Base-by-base conservation (phyloP, 2,113 vertebrate genomes). In the Tragelaphus scriptus region DNA sequence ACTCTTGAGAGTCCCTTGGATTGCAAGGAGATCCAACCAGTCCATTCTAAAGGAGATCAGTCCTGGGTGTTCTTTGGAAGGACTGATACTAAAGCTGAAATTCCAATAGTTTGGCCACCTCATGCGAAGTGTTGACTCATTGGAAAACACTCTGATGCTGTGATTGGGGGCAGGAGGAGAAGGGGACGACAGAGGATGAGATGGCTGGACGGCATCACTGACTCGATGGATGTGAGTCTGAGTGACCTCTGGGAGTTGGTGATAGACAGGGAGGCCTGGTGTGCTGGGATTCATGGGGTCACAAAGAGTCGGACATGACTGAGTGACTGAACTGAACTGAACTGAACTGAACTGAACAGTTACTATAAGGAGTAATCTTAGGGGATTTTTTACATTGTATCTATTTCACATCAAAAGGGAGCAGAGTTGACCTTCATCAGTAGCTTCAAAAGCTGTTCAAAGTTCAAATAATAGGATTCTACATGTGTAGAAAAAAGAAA, bases 401-500 rank as follows among this genome's bases (percentile, higher is more conserved):
- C 23, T 85, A 12, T 32, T 91, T 89, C 32, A 75, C 40, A 93
- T 85, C 15, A 79, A 91, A 85, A 93, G 14, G 3, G 28, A 47
- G 5, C 12, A 92, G 68, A 7, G 17, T 5, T 56, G 25, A 63
- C n/a, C 63, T 82, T 63, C 36, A 47, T 19, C n/a, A 51, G 10
- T 10, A 91, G 26, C 28, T 92, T 96, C 59, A 85, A 85, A 53
- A 81, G 40, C 23, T 92, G 17, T 77, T 88, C 26, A 44, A 86
- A 95, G 9, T 85, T 95, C 71, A 95, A 95, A 91, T 87, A 68
- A 68, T 49, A 61, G 44, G n/a, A 90, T 36, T 23, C 21, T 94
- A 16, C 85, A 49, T 8, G 1, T 85, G 14, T 59, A 7, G 6
- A 59, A 93, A 86, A 28, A 94, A 82, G 25, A 85, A 89, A 84